phyloP scores from a whole-genome alignment of 2,113 vertebrate genomes.

The Anolis sagrei region DNA sequence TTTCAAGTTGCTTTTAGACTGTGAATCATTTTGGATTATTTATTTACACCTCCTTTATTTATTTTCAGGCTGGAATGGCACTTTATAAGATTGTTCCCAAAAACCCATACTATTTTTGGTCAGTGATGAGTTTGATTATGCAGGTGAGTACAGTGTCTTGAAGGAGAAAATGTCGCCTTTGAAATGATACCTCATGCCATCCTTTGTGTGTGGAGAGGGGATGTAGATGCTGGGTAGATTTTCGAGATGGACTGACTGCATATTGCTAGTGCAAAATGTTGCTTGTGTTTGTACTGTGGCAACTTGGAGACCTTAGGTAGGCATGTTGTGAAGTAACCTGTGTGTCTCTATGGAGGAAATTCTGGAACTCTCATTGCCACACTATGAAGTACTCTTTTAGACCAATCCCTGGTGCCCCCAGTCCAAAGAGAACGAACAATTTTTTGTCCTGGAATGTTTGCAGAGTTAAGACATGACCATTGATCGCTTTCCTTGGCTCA shows the following conservation, averaged over 20 bases:
- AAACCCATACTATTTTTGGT: constrained; percentile 99
- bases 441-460: not conserved
- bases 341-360: not conserved
- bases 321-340: no score
- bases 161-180: not conserved
- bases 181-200: not conserved
- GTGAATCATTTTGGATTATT: not conserved
- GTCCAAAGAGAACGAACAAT: not conserved
- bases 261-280: not conserved
- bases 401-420: not conserved
- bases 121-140: constrained; percentile 99
- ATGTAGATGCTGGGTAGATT: not conserved
- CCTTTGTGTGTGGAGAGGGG: no score
- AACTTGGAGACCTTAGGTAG: not conserved
- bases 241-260: not conserved
- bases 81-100: constrained; percentile 98
- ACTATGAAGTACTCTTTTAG: not conserved
- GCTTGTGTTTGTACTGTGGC: not conserved
- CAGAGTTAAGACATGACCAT: no score
- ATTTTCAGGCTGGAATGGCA: constrained; percentile 94
- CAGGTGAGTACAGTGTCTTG: constrained; percentile 81
- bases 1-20: not conserved
- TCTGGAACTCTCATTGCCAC: not conserved
- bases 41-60: constrained; percentile 58
- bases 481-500: not conserved